These are phyloP conservation scores for Rallus crepitans DNA, from an alignment of 2,797 vertebrate genomes.

Conservation along the genomic window DNA sequence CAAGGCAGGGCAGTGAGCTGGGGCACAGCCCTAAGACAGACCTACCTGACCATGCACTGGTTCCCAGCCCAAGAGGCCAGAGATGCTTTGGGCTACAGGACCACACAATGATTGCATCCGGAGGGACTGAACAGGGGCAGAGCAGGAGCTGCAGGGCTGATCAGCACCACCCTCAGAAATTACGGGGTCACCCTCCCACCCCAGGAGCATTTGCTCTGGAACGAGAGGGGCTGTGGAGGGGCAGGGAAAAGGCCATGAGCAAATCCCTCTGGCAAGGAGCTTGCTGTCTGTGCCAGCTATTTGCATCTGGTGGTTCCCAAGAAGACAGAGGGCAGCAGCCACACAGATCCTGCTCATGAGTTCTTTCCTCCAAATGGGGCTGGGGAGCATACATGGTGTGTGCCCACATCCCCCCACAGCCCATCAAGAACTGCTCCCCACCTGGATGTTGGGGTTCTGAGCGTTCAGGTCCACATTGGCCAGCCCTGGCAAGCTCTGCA, in stretches of 20 bases:
- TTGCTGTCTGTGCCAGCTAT: background rate
- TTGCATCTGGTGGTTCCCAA: background rate
- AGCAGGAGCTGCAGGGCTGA: background rate
- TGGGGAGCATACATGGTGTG: rapidly evolving
- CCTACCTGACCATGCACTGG: background rate
- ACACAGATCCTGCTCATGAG: rapidly evolving
- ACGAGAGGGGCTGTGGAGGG: rapidly evolving
- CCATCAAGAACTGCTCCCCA: slow-evolving; percentile 4
- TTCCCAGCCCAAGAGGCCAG: background rate
- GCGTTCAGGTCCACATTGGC: slow-evolving; percentile 86
- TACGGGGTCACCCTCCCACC: background rate
- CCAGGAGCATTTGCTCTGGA: background rate
- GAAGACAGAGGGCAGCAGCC: background rate
- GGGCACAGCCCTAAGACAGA: background rate
- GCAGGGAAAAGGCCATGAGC: background rate
- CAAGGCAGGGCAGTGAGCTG: background rate
- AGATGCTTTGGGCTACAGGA: background rate
- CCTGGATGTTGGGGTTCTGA: slow-evolving; percentile 94
- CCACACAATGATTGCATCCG: rapidly evolving
- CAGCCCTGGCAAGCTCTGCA: slow-evolving; percentile 89
- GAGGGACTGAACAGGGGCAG: background rate
- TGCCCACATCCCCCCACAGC: rapidly evolving
- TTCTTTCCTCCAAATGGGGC: background rate
- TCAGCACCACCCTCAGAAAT: background rate
- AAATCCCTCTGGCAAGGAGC: background rate